These are phyloP conservation scores for Empidonax traillii DNA, from an alignment of 2,113 vertebrate genomes.

Conservation along the genomic window DNA sequence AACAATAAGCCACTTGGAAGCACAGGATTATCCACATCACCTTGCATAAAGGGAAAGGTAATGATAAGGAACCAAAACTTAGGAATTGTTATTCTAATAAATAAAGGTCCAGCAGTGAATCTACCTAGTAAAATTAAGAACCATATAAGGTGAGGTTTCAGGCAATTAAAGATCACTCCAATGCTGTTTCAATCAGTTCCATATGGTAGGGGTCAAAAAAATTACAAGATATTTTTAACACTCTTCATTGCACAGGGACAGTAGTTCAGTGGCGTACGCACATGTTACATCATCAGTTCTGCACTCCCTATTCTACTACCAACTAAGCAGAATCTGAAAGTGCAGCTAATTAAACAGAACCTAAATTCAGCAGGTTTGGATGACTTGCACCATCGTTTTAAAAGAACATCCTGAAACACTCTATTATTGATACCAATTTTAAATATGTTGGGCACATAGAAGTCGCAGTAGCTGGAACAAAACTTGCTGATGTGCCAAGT, in stretches of 20 bases:
- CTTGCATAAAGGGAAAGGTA: not conserved
- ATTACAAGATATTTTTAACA: not conserved
- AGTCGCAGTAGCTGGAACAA: not conserved
- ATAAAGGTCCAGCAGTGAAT: not conserved
- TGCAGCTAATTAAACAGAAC: constrained; percentile 40
- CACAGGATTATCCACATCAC: not conserved
- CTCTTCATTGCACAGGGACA: not conserved
- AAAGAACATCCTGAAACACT: constrained; percentile 21
- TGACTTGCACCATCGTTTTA: not conserved
- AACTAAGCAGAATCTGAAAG: constrained; percentile 23
- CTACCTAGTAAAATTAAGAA: not conserved
- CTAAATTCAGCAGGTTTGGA: constrained; percentile 41
- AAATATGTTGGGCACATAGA: not conserved
- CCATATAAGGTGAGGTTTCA: not conserved
- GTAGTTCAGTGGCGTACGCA: not conserved
- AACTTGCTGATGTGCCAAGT: not conserved
- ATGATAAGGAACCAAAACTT: not conserved
- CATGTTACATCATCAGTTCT: not conserved
- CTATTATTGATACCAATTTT: not conserved
- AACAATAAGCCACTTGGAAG: not conserved
- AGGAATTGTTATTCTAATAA: not conserved
- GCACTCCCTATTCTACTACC: not conserved
- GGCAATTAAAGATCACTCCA: not conserved
- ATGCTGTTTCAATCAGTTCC: not conserved
- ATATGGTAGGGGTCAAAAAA: not conserved